phyloP scores from a whole-genome alignment of 2,888 invertebrate species.

The Pachliopta kotzebuea region DNA sequence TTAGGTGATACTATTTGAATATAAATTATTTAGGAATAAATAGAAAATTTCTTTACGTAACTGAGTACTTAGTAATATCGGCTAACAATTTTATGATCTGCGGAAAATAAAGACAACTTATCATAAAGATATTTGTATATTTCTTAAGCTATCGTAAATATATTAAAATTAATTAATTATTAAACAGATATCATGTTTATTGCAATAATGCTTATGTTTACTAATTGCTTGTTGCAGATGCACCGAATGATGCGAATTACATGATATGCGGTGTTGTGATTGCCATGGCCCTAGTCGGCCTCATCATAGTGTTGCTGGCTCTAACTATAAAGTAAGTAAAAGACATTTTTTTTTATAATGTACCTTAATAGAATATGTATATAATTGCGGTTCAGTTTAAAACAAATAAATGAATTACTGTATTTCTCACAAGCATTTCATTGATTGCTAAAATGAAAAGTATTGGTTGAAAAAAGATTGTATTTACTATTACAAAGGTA shows the following conservation, averaged over 20 bases:
- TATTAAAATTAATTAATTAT: background rate
- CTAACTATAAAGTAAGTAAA: constrained; percentile 88
- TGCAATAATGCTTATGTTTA: constrained; percentile 20
- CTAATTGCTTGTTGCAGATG: constrained; percentile 84
- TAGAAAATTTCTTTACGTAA: background rate
- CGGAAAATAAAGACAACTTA: background rate
- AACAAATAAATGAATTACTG: too few relatives aligned
- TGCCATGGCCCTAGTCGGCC: constrained; percentile 90
- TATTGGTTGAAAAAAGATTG: too few relatives aligned
- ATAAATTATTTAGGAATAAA: too few relatives aligned
- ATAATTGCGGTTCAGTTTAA: too few relatives aligned
- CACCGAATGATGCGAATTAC: constrained; percentile 90
- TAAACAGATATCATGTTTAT: background rate
- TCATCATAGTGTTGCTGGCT: constrained; percentile 89
- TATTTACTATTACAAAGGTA: too few relatives aligned
- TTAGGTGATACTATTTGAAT: too few relatives aligned
- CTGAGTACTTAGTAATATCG: background rate
- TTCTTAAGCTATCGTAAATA: background rate
- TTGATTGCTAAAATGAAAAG: too few relatives aligned
- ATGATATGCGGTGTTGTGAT: constrained; percentile 92
- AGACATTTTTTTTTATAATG: background rate
- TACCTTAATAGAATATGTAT: too few relatives aligned
- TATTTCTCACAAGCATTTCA: too few relatives aligned
- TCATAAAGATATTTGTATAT: too few relatives aligned
- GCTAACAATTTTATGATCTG: background rate